Evolutionary conservation across 2,888 invertebrate species (phyloP), one percentile per base, ranked within the genome.

Genomic region (Bedellia somnulentella): DNA sequence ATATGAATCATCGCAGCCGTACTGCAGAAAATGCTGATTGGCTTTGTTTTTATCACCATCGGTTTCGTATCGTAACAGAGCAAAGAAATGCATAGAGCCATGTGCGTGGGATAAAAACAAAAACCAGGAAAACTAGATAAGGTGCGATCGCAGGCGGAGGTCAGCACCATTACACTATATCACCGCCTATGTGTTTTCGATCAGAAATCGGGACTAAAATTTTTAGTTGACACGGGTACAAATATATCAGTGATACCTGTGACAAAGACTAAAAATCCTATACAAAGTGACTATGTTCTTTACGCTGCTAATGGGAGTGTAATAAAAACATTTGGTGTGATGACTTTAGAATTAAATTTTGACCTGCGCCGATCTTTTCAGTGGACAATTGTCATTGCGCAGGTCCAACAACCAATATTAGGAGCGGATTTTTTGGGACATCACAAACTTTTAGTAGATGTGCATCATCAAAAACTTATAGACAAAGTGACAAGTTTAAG

Each of bases 261-360:
- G 2, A 4, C 24, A 2, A 5, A 5, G 4, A 4, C 2, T 3
- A 5, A 12, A 3, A 5, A 3, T 11, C 8, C 6, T 5, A 10
- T 24, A 10, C 10, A 12, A 3, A 23, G 30, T 5, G 32, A 30
- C 4, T 38, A 35, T 27, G 32, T 38, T 11, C 34, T 40, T 2
- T 31, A 22, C 23, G 37, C 40, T 3, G 39, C 39, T 9, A 44
- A 41, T 21, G 30, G 40, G 9, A 30, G 38, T 2, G 25, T 17
- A 6, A 42, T 42, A 10, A 15, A 33, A 2, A 42, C 40, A 1
- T 41, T 29, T 18, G 42, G 42, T 6, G 15, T 29, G 13, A 23
- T 13, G 14, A 16, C 28, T 6, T 23, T 35, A 16, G 23, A 14
- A 3, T 23, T 42, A n/a, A 21, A 40, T 21, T 23, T 42, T 13